Percentiles rank a stretch among this genome's conserved stretches.
Conservation (phyloP, 2,888 invertebrate species). For the Meloe dianella region DNA sequence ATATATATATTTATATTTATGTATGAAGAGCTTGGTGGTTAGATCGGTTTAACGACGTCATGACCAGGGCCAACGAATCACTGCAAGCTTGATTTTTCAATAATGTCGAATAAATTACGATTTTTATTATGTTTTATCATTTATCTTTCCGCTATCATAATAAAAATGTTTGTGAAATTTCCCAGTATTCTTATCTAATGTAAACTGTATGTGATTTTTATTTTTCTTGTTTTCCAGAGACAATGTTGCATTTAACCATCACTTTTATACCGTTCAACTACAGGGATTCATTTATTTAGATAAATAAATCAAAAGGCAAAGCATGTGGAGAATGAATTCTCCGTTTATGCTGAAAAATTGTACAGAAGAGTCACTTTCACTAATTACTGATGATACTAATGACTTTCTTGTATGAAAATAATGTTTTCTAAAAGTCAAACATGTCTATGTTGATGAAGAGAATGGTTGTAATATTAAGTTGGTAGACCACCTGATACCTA, state of each 20-base stretch:
- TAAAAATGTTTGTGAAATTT: neutral
- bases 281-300: conserved; percentile 15
- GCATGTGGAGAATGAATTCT: conserved; percentile 46
- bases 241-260: conserved; percentile 79
- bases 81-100: conserved; percentile 8
- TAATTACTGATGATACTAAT: conserved; percentile 50
- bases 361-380: conserved; percentile 64
- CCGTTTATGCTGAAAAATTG: conserved; percentile 53
- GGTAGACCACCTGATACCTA: conserved; percentile 44
- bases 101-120: neutral
- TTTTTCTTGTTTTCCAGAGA: conserved; percentile 68
- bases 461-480: conserved; percentile 51
- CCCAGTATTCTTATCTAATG: neutral
- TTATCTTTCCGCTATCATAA: neutral
- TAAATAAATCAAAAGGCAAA: conserved; percentile 33
- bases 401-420: conserved; percentile 44
- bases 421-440: conserved; percentile 52
- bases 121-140: no score
- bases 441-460: conserved; percentile 41
- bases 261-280: no score
- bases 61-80: conserved; percentile 13
- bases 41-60: no score
- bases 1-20: no score
- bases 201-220: neutral
- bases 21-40: no score